Base-by-base conservation (phyloP, 2,113 vertebrate genomes). In the Cygnus buccinator region DNA sequence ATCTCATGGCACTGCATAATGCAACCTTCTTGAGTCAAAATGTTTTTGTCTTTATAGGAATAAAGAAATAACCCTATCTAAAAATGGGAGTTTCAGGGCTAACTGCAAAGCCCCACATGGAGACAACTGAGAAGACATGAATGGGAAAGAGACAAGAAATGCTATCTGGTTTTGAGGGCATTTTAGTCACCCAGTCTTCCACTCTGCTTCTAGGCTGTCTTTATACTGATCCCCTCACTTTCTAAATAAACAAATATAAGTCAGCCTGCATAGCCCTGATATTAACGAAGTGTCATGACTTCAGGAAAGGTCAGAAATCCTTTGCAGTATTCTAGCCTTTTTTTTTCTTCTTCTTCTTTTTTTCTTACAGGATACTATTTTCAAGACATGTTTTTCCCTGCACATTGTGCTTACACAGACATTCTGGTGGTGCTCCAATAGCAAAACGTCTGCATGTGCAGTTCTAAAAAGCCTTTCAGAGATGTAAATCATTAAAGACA, bases 401-500 rank as follows among this genome's bases (percentile, higher is more conserved):
- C 44, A 62, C 86, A 94, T 93, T 96, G 90, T 95, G 94, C 95
- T 97, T 97, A 96, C 93, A 92, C 75, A 85, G 90, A 96, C 76
- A 77, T 96, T 89, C 88, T 91, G 87, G 94, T 94, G 72, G 61
- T 73, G 70, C 66, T 96, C 95, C 94, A 97, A 63, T 37, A 83
- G 72, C 94, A 97, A 94, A 95, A 79, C 0, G 13, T 91, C 89
- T 93, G 92, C 89, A 95, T 86, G 77, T 93, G 93, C 95, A 93
- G 81, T 84, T 97, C 95, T 95, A 75, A 84, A 95, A 97, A 95
- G 89, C 93, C 95, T 93, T 92, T 89, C 91, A 95, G 91, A 28
- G 48, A 96, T 93, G 93, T 93, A 95, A 95, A 96, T 95, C 90
- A 95, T 97, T 96, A 97, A 95, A 96, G 83, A 90, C 5, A 16